Conservation (phyloP, 2,113 vertebrate species). For the Campylorhamphus procurvoides region DNA sequence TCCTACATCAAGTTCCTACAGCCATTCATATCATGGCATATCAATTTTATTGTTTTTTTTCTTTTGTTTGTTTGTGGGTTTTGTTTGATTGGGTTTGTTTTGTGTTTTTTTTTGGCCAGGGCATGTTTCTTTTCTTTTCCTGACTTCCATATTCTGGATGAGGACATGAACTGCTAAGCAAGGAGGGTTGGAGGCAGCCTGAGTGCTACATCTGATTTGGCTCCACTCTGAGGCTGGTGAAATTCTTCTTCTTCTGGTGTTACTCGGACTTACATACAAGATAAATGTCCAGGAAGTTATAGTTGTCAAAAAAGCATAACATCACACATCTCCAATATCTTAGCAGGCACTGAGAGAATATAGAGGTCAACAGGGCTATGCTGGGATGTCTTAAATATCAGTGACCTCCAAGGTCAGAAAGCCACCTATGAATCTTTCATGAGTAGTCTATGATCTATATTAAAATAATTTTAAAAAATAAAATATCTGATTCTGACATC, state of each 20-base stretch:
- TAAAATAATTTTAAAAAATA: neutral
- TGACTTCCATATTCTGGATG: neutral
- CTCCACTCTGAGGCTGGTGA: neutral
- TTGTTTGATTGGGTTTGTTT: too few species aligned
- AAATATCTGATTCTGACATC: neutral
- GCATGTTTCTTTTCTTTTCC: neutral
- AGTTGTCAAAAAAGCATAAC: neutral
- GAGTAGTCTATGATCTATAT: neutral
- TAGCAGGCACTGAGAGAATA: neutral
- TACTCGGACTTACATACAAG: neutral
- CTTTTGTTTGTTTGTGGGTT: neutral
- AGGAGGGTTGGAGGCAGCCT: neutral
- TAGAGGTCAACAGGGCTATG: neutral
- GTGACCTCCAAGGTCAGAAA: neutral
- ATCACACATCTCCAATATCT: neutral
- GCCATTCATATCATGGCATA: neutral
- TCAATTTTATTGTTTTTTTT: too few species aligned
- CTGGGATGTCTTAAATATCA: neutral
- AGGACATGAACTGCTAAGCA: neutral
- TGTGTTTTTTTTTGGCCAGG: neutral
- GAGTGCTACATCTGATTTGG: neutral
- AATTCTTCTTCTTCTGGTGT: neutral
- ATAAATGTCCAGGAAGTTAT: neutral
- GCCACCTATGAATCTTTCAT: neutral
- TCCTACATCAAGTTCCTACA: neutral